Evolutionary conservation across 2,797 vertebrate species (phyloP).

Genomic region (Pterois miles): DNA sequence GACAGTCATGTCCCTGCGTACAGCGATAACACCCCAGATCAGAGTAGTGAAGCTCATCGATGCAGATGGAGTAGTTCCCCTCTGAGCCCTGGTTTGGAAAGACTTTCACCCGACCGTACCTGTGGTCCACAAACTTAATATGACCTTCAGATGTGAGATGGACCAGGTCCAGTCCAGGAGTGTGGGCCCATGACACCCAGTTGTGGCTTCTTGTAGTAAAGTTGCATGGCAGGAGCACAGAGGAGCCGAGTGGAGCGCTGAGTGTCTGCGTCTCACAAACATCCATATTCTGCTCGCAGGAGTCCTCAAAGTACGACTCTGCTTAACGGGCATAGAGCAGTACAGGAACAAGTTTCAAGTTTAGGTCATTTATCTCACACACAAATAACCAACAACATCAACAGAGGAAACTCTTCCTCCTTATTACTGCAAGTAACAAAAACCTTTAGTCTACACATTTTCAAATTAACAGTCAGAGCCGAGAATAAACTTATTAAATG

Average conservation of each 20-base stretch:
- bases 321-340: slow-evolving; percentile 1
- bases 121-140: slow-evolving; percentile 43
- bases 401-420: not conserved
- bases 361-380: not conserved
- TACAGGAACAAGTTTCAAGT: not conserved
- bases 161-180: not conserved
- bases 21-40: slow-evolving; percentile 67
- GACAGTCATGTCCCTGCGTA: not conserved
- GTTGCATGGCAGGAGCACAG: slow-evolving; percentile 60
- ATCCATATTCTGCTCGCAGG: not conserved
- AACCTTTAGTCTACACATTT: not conserved
- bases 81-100: slow-evolving; percentile 53
- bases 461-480: not conserved
- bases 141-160: not conserved
- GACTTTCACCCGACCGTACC: slow-evolving; percentile 52
- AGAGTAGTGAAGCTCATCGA: slow-evolving; percentile 45
- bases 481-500: not conserved
- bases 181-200: slow-evolving; percentile 46
- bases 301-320: not conserved
- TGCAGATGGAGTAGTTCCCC: slow-evolving; percentile 64
- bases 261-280: not conserved
- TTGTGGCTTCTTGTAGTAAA: fast-evolving
- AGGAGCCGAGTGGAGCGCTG: slow-evolving; percentile 15
- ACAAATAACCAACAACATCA: not conserved
- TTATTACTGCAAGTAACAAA: not conserved